Percentiles rank a stretch among this genome's conserved stretches.
Evolutionary conservation across 2,113 vertebrate species (phyloP).

Genomic region (Chaetops frenatus): DNA sequence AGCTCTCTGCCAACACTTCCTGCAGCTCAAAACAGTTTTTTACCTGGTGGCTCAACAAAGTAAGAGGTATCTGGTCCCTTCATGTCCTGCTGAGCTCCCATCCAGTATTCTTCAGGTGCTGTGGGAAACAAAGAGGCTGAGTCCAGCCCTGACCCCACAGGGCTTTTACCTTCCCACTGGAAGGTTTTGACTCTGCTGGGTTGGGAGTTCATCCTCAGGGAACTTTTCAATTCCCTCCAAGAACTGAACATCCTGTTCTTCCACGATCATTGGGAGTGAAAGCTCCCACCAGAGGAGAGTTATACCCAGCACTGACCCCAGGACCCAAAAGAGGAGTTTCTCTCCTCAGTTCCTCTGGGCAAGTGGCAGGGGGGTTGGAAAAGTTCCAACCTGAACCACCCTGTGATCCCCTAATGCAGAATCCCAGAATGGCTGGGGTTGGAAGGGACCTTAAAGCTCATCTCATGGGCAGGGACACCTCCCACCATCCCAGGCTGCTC

Average conservation of each 20-base stretch:
- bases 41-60: conserved; percentile 62
- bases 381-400: background rate
- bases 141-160: background rate
- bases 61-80: conserved; percentile 10
- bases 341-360: background rate
- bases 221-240: background rate
- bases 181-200: background rate
- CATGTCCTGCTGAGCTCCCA: conserved; percentile 5
- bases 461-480: background rate
- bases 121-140: background rate
- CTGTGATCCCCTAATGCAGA: background rate
- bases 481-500: rapidly evolving
- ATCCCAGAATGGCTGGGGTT: background rate
- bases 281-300: background rate
- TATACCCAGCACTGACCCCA: background rate
- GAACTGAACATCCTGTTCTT: background rate
- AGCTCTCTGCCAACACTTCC: background rate
- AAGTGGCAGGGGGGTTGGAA: rapidly evolving
- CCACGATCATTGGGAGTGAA: rapidly evolving
- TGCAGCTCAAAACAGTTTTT: background rate
- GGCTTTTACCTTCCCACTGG: background rate
- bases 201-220: background rate
- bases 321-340: background rate
- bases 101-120: conserved; percentile 37
- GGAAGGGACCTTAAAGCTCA: background rate